Evolutionary conservation across 2,797 vertebrate species (phyloP), one percentile per base, ranked within the genome.

Genomic region (Rhodeus uyekii): DNA sequence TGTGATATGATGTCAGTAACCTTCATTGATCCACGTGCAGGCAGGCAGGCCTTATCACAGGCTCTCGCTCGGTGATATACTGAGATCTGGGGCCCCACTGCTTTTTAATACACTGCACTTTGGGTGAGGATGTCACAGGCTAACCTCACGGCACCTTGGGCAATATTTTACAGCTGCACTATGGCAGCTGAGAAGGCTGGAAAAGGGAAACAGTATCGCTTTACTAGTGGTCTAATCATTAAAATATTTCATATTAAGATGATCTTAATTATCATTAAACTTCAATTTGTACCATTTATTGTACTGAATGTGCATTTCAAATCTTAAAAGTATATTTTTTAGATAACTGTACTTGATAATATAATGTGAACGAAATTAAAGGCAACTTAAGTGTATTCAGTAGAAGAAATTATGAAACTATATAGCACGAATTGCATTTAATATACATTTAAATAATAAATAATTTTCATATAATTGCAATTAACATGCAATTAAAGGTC

Each of bases 1-100:
- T 96, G 96, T 97, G 96, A 97, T 97, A 98, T 96, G 96, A 98
- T 97, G 96, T 96, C 97, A 96, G 96, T 97, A 97, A 97, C 97
- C 97, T 97, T 95, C 97, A 98, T 97, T 97, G 97, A 98, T 98
- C 96, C 94, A 93, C 94, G 92, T 95, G 94, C 93, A 92, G 93
- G 94, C 95, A 95, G 95, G 93, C 89, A 94, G 94, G 95, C 94
- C 96, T 98, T 97, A 98, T 97, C 97, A 91, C 95, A 94, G 94
- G 94, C 94, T 95, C 95, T 93, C 88, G 89, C 88, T 89, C 92
- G 90, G 95, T 96, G 96, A 98, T 97, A 96, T 95, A 96, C 95
- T 94, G 95, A 93, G 95, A 96, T 96, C 94, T 93, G 91, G 91
- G 81, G 94, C 94, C 95, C 95, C 95, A 96, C 94, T 96, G 95